A percentile compares a stretch with the other conserved stretches of the same genome.
Evolutionary conservation across 2,888 invertebrate species (phyloP).

Genomic region (Brachypalpus laphriformis): DNA sequence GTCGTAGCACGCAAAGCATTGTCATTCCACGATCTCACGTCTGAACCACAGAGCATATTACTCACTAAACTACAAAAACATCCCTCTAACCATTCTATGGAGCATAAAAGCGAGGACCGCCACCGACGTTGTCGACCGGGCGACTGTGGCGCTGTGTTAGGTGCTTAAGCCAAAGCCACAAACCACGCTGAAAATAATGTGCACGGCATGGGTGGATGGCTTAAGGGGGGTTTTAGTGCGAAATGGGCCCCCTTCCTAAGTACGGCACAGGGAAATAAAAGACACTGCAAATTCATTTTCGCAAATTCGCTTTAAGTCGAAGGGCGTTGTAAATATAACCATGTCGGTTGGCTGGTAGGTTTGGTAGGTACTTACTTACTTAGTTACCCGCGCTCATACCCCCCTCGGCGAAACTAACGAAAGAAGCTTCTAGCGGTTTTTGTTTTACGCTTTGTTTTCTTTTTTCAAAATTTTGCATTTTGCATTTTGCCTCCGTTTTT

Average conservation of each 20-base stretch:
- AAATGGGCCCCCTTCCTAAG: neutral
- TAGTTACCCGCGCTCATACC: constrained; percentile 33
- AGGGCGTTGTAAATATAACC: constrained; percentile 65
- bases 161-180: constrained; percentile 44
- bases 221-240: constrained; percentile 27
- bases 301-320: constrained; percentile 59
- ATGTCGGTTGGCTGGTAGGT: constrained; percentile 8
- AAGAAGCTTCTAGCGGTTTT: constrained; percentile 60
- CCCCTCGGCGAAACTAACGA: constrained; percentile 27
- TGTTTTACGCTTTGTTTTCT: constrained; percentile 2
- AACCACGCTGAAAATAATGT: constrained; percentile 31
- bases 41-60: constrained; percentile 53
- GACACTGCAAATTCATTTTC: constrained; percentile 57
- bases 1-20: constrained; percentile 42
- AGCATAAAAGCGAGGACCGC: constrained; percentile 26
- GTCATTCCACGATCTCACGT: constrained; percentile 55
- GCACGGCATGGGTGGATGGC: constrained; percentile 30
- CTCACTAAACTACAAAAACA: constrained; percentile 56
- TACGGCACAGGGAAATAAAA: constrained; percentile 15
- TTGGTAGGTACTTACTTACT: constrained; percentile 44
- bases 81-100: constrained; percentile 17
- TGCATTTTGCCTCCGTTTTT: neutral
- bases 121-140: neutral
- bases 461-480: neutral
- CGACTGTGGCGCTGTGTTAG: constrained; percentile 9